These are phyloP conservation scores for Beris chalybata DNA, from an alignment of 2,888 invertebrate genomes.

Conservation along the genomic window DNA sequence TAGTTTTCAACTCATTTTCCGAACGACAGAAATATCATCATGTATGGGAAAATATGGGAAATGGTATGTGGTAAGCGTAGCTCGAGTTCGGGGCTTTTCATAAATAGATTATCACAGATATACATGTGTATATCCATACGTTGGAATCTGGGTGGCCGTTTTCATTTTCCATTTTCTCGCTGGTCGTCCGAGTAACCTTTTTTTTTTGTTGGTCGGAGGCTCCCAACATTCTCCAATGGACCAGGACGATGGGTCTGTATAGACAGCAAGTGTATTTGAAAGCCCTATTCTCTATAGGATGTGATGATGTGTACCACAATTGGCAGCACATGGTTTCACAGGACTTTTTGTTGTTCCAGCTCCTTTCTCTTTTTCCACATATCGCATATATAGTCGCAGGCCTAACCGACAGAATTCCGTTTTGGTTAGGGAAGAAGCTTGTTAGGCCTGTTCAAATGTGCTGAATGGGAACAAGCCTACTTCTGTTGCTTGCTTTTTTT, in stretches of 20 bases:
- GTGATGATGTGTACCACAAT: conserved; percentile 30
- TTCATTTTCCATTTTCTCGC: too few relatives aligned
- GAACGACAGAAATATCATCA: too few relatives aligned
- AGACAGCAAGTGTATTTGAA: conserved; percentile 21
- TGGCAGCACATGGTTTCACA: conserved; percentile 24
- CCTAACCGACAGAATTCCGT: too few relatives aligned
- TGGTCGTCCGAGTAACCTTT: background rate
- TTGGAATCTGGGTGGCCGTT: too few relatives aligned
- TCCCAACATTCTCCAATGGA: conserved; percentile 18
- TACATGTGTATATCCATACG: too few relatives aligned
- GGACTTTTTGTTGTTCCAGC: background rate
- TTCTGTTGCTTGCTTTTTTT: conserved; percentile 8
- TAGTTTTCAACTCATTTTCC: too few relatives aligned
- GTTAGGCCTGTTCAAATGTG: conserved; percentile 8
- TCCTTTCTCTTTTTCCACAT: too few relatives aligned
- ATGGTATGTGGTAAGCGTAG: too few relatives aligned
- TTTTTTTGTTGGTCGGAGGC: conserved; percentile 7
- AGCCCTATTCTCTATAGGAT: conserved; percentile 16
- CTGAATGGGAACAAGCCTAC: conserved; percentile 5
- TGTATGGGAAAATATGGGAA: too few relatives aligned
- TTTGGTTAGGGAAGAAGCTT: background rate
- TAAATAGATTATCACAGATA: conserved; percentile 23
- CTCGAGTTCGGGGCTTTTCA: conserved; percentile 12
- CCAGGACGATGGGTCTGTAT: conserved; percentile 18
- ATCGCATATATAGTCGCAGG: too few relatives aligned